Base-by-base conservation (phyloP, 2,113 vertebrate species). In the Cavia porcellus region DNA sequence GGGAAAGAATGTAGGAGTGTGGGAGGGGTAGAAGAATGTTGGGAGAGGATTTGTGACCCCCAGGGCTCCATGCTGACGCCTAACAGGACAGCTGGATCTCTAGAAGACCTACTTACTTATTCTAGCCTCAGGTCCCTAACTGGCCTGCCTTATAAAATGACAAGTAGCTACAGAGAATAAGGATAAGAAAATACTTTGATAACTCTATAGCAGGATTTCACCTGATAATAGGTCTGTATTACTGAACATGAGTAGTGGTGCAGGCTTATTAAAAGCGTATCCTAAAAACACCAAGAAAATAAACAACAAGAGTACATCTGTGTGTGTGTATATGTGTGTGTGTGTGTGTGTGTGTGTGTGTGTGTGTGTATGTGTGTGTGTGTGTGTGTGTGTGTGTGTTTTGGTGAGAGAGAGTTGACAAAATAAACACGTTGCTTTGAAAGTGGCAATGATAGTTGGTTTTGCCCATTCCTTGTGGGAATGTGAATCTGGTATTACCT, bases 61-160 rank as follows among this genome's bases (percentile, higher is more conserved):
- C 2, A 30, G 2, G 1, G 13, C 7, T 1, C 72, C n/a, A 24
- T 35, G 62, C 66, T 2, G 1, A 22, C 1, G 1, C 13, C 7
- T 96, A 0, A 0, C 25, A 8, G 1, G 32, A 1, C 32, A 62
- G 1, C 30, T 42, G 3, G 4, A 8, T 45, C 89, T 68, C 25
- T 88, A 61, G 59, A 55, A 84, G 70, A 5, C 10, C 55, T 42
- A 0, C 1, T 64, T 45, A 4, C 15, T 47, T 77, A 50, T 13
- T 85, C 14, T 17, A 94, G 19, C n/a, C 42, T 80, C 50, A 15
- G 77, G 30, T 86, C 17, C 55, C 30, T 68, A 22, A 28, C 35
- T 42, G 24, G 42, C 38, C 32, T 74, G 9, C 47, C 13, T 55
- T 83, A 4, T 13, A 52, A 52, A 72, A 52, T 68, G 19, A 17